Evolutionary conservation across 37 sponge, comb jelly and placozoan genomes (phyloP).

Genomic region (Crambe crambe): DNA sequence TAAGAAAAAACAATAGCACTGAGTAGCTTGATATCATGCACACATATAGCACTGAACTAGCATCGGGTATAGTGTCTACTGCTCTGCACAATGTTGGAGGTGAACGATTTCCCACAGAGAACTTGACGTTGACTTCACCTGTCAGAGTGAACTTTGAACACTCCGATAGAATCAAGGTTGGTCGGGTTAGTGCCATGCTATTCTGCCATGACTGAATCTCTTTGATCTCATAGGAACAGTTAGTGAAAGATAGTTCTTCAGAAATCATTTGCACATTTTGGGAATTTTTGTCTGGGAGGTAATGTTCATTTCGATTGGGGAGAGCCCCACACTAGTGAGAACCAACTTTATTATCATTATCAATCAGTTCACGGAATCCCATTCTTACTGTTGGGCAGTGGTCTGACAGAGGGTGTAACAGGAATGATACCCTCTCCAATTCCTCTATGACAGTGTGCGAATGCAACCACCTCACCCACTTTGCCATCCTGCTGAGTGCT

Average conservation of each 20-base stretch:
- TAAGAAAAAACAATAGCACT: too few relatives aligned
- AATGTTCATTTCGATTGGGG: too few relatives aligned
- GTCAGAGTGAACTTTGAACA: background rate
- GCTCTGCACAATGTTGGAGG: background rate
- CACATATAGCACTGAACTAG: background rate
- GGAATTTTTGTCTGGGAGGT: background rate
- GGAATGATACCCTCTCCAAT: constrained; percentile 7
- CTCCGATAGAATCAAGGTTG: background rate
- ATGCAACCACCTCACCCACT: constrained; percentile 76
- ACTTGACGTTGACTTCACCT: background rate
- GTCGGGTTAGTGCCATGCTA: background rate
- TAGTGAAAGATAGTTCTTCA: background rate
- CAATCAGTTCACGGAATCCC: background rate
- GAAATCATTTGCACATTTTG: background rate
- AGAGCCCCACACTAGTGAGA: too few relatives aligned
- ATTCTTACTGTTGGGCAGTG: background rate
- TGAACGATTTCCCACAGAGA: background rate
- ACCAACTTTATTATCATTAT: too few relatives aligned
- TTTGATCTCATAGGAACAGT: too few relatives aligned
- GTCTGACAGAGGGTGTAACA: background rate
- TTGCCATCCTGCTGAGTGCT: constrained; percentile 64
- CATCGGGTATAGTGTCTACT: background rate
- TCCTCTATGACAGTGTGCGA: constrained; percentile 25
- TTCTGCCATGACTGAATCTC: too few relatives aligned
- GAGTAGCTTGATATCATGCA: too few relatives aligned